These are phyloP conservation scores for Centroberyx gerrardi DNA, from an alignment of 2,797 vertebrate genomes.

Conservation along the genomic window DNA sequence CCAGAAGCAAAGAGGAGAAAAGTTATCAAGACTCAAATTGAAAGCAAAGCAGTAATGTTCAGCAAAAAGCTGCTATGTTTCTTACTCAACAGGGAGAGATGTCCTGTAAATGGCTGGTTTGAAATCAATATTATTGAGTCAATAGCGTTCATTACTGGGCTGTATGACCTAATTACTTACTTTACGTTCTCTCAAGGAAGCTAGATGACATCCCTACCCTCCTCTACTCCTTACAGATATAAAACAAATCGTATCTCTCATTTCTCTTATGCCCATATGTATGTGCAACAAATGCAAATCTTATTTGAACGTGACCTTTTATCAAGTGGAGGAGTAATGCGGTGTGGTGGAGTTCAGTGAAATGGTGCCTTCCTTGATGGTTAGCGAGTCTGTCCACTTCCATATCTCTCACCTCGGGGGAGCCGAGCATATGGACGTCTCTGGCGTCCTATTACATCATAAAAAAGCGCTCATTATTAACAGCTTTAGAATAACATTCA, in stretches of 20 bases:
- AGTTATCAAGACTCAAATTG: too few species aligned
- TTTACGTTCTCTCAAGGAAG: too few species aligned
- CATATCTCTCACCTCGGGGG: conserved; percentile 71
- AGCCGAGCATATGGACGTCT: conserved; percentile 66
- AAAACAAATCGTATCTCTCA: conserved; percentile 27
- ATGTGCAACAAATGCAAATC: conserved; percentile 51
- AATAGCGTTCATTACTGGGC: too few species aligned
- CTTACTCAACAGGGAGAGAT: too few species aligned
- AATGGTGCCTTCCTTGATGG: conserved; percentile 65
- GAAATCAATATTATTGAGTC: too few species aligned
- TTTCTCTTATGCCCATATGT: conserved; percentile 36
- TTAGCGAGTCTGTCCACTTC: conserved; percentile 67
- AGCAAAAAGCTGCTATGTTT: too few species aligned
- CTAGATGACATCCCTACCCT: not conserved
- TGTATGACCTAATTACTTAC: too few species aligned
- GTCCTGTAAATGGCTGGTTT: too few species aligned
- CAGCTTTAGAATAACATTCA: conserved; percentile 79
- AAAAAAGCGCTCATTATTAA: conserved; percentile 76
- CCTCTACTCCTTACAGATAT: not conserved
- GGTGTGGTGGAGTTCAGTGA: conserved; percentile 61
- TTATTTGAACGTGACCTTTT: conserved; percentile 74
- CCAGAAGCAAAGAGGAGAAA: too few species aligned
- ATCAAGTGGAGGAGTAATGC: conserved; percentile 53
- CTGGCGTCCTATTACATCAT: conserved; percentile 74
- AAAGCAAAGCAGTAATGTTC: too few species aligned